Percentiles rank a stretch among this genome's conserved stretches.
Evolutionary conservation across 2,113 vertebrate species (phyloP).

Genomic region (Thamnophis sirtalis): DNA sequence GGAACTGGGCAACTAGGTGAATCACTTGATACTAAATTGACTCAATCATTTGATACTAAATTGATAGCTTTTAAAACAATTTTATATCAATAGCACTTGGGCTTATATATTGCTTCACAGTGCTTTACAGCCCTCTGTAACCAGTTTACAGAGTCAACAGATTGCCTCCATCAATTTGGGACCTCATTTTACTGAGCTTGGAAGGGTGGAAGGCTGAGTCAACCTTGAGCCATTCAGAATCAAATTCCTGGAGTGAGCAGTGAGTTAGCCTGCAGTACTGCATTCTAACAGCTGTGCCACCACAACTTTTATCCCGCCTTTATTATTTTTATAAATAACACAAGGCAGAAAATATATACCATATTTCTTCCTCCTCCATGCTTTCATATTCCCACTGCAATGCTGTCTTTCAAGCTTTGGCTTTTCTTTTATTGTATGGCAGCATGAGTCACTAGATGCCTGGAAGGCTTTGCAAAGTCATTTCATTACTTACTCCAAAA

Average conservation of each 20-base stretch:
- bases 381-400: neutral
- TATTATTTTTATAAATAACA: neutral
- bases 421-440: neutral
- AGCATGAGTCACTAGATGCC: neutral
- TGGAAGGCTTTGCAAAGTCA: neutral
- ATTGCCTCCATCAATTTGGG: too few relatives aligned
- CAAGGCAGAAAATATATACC: neutral
- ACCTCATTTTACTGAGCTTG: too few relatives aligned
- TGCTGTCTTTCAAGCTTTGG: neutral
- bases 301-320: neutral
- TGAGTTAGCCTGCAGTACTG: too few relatives aligned
- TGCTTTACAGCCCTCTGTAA: too few relatives aligned
- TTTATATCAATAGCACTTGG: too few relatives aligned
- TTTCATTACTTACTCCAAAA: neutral
- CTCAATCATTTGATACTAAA: neutral
- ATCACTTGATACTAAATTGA: neutral
- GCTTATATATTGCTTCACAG: too few relatives aligned
- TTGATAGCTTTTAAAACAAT: neutral
- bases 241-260: too few relatives aligned
- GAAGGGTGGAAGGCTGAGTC: too few relatives aligned
- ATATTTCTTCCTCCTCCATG: neutral
- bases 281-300: too few relatives aligned
- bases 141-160: too few relatives aligned
- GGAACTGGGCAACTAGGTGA: neutral
- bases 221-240: too few relatives aligned